These are phyloP conservation scores for Phasia obesa DNA, from an alignment of 2,888 invertebrate genomes.

Conservation along the genomic window DNA sequence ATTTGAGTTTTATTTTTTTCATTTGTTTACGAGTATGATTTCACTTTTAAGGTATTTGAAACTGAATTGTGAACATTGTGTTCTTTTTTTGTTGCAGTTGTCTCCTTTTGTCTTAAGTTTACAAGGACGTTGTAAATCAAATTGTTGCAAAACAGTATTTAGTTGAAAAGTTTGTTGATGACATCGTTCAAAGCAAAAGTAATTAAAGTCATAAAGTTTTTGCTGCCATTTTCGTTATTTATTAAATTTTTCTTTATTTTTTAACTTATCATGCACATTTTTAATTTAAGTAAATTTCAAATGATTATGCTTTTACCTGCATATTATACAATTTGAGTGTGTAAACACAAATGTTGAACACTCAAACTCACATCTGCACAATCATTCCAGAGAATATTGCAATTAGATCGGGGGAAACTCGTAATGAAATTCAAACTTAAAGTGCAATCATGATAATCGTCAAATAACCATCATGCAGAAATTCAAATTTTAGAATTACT, in stretches of 20 bases:
- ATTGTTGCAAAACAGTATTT: conserved; percentile 30
- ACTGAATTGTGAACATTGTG: conserved; percentile 39
- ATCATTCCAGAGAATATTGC: neutral
- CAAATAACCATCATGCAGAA: conserved; percentile 51
- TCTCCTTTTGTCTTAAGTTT: conserved; percentile 28
- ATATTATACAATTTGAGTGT: neutral
- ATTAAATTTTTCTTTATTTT: neutral
- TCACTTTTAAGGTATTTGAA: conserved; percentile 49
- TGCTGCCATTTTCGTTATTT: neutral
- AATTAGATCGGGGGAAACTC: neutral
- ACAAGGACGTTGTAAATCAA: conserved; percentile 55
- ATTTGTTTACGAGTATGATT: conserved; percentile 39
- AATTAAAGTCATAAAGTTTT: conserved; percentile 34
- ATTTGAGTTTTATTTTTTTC: conserved; percentile 24
- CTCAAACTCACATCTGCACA: neutral
- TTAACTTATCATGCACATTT: neutral
- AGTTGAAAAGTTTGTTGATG: conserved; percentile 19
- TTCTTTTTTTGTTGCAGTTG: neutral
- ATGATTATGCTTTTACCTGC: neutral
- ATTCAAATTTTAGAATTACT: conserved; percentile 49
- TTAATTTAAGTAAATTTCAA: neutral
- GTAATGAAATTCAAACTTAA: conserved; percentile 54
- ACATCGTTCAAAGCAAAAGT: conserved; percentile 9
- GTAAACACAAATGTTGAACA: neutral
- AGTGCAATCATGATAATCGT: conserved; percentile 52